A percentile compares a stretch with the other conserved stretches of the same genome.
Conservation (phyloP, 2,797 vertebrate genomes). For the Pantherophis alleghaniensis region DNA sequence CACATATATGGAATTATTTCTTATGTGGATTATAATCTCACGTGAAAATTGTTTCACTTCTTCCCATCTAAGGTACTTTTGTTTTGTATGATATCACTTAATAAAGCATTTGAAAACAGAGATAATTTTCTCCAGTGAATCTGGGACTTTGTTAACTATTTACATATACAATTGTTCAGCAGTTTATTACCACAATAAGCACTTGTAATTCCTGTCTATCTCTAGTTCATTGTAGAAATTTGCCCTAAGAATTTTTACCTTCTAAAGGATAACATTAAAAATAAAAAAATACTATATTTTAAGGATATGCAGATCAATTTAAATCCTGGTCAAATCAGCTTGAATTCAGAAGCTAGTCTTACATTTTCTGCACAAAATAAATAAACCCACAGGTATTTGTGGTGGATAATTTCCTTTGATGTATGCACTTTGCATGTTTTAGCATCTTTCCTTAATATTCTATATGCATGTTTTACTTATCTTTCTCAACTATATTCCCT, state of each 20-base stretch:
- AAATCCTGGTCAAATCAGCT: neutral
- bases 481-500: neutral
- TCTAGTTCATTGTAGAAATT: neutral
- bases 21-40: neutral
- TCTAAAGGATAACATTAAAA: neutral
- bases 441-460: neutral
- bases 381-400: neutral
- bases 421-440: neutral
- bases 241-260: neutral
- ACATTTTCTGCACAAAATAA: neutral
- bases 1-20: neutral
- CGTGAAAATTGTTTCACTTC: neutral
- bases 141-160: neutral
- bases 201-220: neutral
- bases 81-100: neutral
- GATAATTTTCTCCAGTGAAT: neutral
- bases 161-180: neutral
- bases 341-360: neutral
- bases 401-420: neutral
- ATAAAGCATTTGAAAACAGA: neutral
- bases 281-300: neutral
- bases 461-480: neutral
- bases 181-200: neutral
- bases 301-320: neutral
- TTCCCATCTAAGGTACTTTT: neutral